phyloP scores from a whole-genome alignment of 2,113 vertebrate species.

The Eurystomus gularis region DNA sequence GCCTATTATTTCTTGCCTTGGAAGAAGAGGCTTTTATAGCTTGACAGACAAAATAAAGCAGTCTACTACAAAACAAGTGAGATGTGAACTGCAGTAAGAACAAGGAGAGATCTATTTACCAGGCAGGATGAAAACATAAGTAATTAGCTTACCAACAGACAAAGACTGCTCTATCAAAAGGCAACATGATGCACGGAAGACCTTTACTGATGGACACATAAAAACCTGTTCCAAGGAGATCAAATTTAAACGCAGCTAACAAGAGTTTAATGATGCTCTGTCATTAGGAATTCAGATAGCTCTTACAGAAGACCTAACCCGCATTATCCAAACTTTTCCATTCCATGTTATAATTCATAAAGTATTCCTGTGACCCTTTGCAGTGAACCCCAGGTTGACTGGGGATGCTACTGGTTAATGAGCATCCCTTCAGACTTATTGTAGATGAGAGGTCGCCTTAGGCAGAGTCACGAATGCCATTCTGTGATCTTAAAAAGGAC shows the following conservation, averaged over 20 bases:
- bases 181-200: not conserved
- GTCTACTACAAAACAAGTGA: not conserved
- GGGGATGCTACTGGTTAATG: not conserved
- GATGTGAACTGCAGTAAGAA: not conserved
- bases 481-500: conserved; percentile 9
- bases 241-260: not conserved
- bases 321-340: not conserved
- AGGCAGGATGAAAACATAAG: not conserved
- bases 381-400: not conserved
- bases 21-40: not conserved
- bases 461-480: not conserved
- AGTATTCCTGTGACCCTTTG: not conserved
- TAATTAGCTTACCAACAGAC: conserved; percentile 25
- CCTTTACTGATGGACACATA: not conserved
- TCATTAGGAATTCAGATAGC: not conserved
- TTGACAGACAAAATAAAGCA: conserved; percentile 23
- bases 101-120: conserved; percentile 29
- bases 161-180: not conserved
- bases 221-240: not conserved
- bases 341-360: conserved; percentile 9
- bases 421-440: not conserved
- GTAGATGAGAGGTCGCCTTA: not conserved
- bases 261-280: not conserved
- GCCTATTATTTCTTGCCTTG: conserved; percentile 10
- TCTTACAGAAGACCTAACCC: not conserved